Conservation (phyloP, 2,797 vertebrate species). For the Danio choprae region DNA sequence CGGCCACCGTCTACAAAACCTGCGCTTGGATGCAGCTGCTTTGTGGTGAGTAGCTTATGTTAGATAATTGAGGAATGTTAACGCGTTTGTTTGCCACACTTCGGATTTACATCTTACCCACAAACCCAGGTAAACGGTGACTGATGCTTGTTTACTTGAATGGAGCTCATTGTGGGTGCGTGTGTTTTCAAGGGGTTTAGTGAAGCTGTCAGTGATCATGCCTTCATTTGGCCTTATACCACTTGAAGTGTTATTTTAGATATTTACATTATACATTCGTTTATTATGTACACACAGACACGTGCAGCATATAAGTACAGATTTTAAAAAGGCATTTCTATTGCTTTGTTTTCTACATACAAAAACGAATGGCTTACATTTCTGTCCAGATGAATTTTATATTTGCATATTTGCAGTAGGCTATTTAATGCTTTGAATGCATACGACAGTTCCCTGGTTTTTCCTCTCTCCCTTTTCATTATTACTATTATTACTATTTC, state of each 20-base stretch:
- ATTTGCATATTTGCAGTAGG: neutral
- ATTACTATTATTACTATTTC: neutral
- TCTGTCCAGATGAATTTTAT: neutral
- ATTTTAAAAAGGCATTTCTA: too few species aligned
- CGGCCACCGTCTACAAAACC: constrained; percentile 93
- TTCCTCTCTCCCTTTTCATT: neutral
- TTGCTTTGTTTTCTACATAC: neutral
- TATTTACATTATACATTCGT: neutral
- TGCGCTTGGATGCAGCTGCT: constrained; percentile 93
- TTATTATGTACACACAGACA: neutral
- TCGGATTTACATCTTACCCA: neutral
- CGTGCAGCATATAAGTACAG: too few species aligned
- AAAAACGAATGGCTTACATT: neutral
- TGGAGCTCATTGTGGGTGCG: neutral
- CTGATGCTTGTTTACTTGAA: neutral
- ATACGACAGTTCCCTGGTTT: neutral
- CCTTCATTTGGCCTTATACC: neutral
- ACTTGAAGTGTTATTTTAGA: neutral
- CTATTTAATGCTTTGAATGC: neutral
- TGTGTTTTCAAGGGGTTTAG: constrained; percentile 11
- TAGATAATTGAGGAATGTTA: neutral
- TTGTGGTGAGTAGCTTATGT: constrained; percentile 78
- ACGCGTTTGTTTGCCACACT: neutral
- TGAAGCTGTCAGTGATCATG: neutral
- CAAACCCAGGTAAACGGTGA: neutral